Conservation (phyloP, 92 coral and sea anemone genomes). For the Scolanthus callimorphus region DNA sequence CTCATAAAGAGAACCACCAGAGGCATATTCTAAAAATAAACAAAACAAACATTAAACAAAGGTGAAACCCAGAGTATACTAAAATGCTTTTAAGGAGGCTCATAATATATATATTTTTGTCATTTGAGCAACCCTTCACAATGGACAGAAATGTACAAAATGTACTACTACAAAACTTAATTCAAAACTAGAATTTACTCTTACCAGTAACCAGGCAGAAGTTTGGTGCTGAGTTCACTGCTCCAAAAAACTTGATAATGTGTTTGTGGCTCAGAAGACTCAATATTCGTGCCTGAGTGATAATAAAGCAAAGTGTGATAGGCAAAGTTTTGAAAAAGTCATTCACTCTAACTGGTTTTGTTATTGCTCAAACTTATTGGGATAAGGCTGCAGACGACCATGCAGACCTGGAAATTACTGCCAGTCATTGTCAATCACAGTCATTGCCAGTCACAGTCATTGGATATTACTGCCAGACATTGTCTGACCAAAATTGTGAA, state of each 20-base stretch:
- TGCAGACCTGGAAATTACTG: too few relatives aligned
- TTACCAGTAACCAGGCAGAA: constrained; percentile 87
- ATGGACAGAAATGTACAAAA: too few relatives aligned
- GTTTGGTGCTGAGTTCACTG: constrained; percentile 71
- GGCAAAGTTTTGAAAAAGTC: too few relatives aligned
- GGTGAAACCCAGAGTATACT: neutral
- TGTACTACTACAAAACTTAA: too few relatives aligned
- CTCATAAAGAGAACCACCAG: constrained; percentile 65
- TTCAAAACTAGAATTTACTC: constrained; percentile 87
- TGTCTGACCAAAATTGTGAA: too few relatives aligned
- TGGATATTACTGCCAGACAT: too few relatives aligned
- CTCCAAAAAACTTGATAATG: constrained; percentile 80
- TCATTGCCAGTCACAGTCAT: too few relatives aligned
- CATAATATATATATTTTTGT: too few relatives aligned
- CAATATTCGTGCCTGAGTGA: constrained; percentile 75
- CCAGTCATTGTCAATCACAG: too few relatives aligned
- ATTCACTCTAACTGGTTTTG: too few relatives aligned
- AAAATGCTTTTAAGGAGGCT: too few relatives aligned
- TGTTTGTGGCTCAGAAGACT: constrained; percentile 78
- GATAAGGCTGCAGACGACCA: neutral
- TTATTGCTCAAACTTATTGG: neutral
- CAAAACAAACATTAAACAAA: neutral
- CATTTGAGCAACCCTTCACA: too few relatives aligned
- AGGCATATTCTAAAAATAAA: constrained; percentile 74
- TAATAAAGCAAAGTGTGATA: neutral